A percentile compares a stretch with the other conserved stretches of the same genome.
Conservation (phyloP, 23 tunicate genomes). For the Trididemnum miniatum region DNA sequence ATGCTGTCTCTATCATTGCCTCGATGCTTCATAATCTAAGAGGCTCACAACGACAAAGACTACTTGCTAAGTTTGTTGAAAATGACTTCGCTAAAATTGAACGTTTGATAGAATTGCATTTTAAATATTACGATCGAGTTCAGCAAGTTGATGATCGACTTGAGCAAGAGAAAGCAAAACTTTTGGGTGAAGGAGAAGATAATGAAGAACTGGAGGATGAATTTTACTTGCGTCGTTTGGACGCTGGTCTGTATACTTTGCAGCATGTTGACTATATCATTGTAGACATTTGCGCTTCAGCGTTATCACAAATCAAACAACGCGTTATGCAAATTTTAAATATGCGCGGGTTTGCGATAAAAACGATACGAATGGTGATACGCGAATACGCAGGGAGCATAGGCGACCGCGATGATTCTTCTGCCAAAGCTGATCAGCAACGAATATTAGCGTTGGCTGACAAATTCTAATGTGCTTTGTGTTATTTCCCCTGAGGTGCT, state of each 20-base stretch:
- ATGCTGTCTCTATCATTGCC: conserved; percentile 75
- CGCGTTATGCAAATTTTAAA: conserved; percentile 69
- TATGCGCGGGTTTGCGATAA: conserved; percentile 64
- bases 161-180: conserved; percentile 56
- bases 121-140: conserved; percentile 75
- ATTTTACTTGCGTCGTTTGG: conserved; percentile 69
- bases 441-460: conserved; percentile 78
- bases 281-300: conserved; percentile 88
- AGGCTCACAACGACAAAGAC: conserved; percentile 76
- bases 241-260: conserved; percentile 84
- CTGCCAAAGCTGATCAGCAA: conserved; percentile 50
- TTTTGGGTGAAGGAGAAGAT: conserved; percentile 59
- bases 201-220: conserved; percentile 84
- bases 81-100: conserved; percentile 86
- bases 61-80: conserved; percentile 82
- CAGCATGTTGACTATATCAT: conserved; percentile 93
- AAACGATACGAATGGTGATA: conserved; percentile 61
- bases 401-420: conserved; percentile 49
- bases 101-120: conserved; percentile 87
- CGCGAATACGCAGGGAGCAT: conserved; percentile 76
- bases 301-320: conserved; percentile 55
- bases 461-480: conserved; percentile 47
- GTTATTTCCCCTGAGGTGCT: too few relatives aligned
- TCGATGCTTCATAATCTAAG: conserved; percentile 82
- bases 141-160: conserved; percentile 74